phyloP scores from a whole-genome alignment of 2,797 vertebrate species.

The Staurois parvus region DNA sequence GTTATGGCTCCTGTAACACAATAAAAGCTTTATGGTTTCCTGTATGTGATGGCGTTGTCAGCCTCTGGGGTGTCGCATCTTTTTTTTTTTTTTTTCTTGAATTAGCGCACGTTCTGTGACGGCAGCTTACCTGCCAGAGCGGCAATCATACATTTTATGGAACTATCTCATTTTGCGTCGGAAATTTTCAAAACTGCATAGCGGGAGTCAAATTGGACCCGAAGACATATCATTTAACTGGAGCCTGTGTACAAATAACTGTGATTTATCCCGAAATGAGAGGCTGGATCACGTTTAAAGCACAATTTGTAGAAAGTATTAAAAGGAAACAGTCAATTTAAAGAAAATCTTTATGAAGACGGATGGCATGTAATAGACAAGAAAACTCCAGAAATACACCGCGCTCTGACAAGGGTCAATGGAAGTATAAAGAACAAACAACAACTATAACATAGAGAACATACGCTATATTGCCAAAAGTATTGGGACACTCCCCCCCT shows the following conservation, averaged over 20 bases:
- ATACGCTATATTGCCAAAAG: no score
- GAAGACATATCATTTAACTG: background rate
- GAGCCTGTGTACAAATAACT: background rate
- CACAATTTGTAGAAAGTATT: background rate
- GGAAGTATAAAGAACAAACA: no score
- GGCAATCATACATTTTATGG: background rate
- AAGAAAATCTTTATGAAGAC: background rate
- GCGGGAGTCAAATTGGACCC: background rate
- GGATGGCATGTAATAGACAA: no score
- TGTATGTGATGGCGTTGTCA: background rate
- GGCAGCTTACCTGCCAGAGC: background rate
- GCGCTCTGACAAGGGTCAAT: no score
- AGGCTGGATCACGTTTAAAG: background rate
- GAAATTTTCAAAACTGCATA: background rate
- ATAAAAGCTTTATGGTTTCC: background rate
- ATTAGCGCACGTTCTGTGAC: background rate
- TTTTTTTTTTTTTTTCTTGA: background rate
- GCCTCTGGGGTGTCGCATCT: background rate
- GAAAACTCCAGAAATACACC: no score
- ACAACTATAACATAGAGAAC: no score
- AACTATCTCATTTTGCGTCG: background rate
- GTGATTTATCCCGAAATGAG: conserved; percentile 6
- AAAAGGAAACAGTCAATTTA: background rate
- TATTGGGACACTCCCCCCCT: no score
- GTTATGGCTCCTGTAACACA: background rate